Evolutionary conservation across 2,888 invertebrate species (phyloP), one percentile per base, ranked within the genome.

Genomic region (Sphecodes monilicornis): DNA sequence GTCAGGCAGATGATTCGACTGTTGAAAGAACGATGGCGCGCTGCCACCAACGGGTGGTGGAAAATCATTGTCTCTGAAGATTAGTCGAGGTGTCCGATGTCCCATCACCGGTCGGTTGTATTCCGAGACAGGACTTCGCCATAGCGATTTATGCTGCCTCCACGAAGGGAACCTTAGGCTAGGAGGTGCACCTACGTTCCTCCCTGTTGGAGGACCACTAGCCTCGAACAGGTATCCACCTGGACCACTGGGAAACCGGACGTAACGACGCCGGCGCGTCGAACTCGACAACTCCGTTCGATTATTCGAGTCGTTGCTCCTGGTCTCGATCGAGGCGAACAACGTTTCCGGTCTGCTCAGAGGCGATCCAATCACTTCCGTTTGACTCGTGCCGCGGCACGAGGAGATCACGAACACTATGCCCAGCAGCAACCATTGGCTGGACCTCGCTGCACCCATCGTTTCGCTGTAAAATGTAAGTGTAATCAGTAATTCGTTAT

Each of bases 61-160:
- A 80, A 93, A 94, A 66, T 95, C 94, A 75, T 90, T 92, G 84
- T 94, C 94, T 5, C 94, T 92, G 76, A 95, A 95, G 60, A 95
- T 94, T 16, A 95, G 83, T 71, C 94, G 87, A 3, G 94, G 94
- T 3, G 94, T 93, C 70, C 94, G 92, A 80, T 95, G 94, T 3
- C 92, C 92, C 94, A 95, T 94, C 39, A 94, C 93, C n/a, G 93
- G 94, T 72, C 93, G 89, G 32, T 87, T 86, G 71, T 89, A 92
- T 1, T 92, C 92, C 10, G 82, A 18, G 22, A 90, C 84, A 1
- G 90, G 88, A 69, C 88, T 91, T 46, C 94, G 86, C 94, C 94
- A 94, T 43, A 92, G 90, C 0, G 93, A 92, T 72, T 94, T 94
- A 16, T 92, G 93, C 70, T 94, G 94, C 22, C 94, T 86, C 94